These are phyloP conservation scores for Xiphydria camelus DNA, from an alignment of 2,888 invertebrate genomes.

Conservation along the genomic window DNA sequence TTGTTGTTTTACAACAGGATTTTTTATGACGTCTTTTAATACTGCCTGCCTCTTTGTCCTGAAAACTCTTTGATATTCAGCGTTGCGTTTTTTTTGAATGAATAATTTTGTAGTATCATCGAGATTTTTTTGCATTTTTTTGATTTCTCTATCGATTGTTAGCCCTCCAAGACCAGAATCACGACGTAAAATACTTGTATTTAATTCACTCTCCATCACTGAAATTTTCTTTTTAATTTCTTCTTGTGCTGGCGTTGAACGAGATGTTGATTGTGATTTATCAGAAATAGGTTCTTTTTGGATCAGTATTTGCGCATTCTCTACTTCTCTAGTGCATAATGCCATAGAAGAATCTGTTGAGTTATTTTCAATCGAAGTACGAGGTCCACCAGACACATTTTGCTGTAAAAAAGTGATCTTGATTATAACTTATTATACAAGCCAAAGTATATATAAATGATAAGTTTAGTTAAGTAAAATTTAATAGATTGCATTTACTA, in stretches of 20 bases:
- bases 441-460: conserved; percentile 2
- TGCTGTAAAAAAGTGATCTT: conserved; percentile 7
- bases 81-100: conserved; percentile 4
- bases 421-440: conserved; percentile 6
- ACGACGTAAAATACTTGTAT: too few species aligned
- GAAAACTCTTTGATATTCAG: conserved; percentile 6
- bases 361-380: conserved; percentile 5
- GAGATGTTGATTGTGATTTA: conserved; percentile 9
- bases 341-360: conserved; percentile 6
- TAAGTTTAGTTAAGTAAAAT: conserved; percentile 3
- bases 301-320: too few species aligned
- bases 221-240: too few species aligned
- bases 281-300: conserved; percentile 7
- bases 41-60: too few species aligned
- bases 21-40: too few species aligned
- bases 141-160: too few species aligned
- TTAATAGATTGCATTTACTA: too few species aligned
- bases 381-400: conserved; percentile 6
- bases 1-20: too few species aligned
- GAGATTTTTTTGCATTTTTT: conserved; percentile 5
- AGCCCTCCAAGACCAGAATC: too few species aligned
- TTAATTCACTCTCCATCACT: too few species aligned
- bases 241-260: too few species aligned
- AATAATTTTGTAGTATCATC: conserved; percentile 4
- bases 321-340: neutral